Conservation (phyloP, 2,113 vertebrate genomes). For the Actenoides hombroni region DNA sequence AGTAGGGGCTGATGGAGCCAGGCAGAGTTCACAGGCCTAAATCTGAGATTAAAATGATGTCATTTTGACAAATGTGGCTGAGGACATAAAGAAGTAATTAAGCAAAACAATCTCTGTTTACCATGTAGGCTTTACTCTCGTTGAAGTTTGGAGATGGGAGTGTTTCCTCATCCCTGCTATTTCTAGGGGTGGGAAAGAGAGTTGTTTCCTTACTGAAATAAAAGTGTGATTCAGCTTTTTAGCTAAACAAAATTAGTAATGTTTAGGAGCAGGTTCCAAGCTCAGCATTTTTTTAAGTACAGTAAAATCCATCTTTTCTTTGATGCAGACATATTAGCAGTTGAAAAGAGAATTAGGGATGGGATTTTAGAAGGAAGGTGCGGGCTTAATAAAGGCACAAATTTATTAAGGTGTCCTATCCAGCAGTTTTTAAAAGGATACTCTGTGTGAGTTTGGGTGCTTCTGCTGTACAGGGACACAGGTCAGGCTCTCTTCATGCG, state of each 20-base stretch:
- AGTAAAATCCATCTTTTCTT: conserved; percentile 33
- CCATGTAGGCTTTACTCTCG: background rate
- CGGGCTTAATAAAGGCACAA: background rate
- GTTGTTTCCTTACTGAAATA: background rate
- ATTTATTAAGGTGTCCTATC: background rate
- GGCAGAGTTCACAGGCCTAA: background rate
- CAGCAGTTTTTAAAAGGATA: background rate
- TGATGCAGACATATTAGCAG: background rate
- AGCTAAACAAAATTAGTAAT: conserved; percentile 11
- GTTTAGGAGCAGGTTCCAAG: background rate
- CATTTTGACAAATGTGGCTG: background rate
- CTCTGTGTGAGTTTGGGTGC: background rate
- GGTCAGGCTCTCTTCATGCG: background rate
- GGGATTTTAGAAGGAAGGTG: background rate
- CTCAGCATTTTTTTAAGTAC: conserved; percentile 41
- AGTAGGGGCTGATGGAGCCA: accelerated
- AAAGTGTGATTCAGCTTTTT: background rate
- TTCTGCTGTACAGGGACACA: background rate
- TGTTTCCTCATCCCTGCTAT: background rate
- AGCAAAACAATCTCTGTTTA: background rate
- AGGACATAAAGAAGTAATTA: background rate
- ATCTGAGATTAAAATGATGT: background rate
- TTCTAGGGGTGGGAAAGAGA: background rate
- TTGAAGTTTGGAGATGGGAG: background rate
- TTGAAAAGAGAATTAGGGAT: background rate